Conservation (phyloP, 2,113 vertebrate genomes). For the Charadrius vociferus region DNA sequence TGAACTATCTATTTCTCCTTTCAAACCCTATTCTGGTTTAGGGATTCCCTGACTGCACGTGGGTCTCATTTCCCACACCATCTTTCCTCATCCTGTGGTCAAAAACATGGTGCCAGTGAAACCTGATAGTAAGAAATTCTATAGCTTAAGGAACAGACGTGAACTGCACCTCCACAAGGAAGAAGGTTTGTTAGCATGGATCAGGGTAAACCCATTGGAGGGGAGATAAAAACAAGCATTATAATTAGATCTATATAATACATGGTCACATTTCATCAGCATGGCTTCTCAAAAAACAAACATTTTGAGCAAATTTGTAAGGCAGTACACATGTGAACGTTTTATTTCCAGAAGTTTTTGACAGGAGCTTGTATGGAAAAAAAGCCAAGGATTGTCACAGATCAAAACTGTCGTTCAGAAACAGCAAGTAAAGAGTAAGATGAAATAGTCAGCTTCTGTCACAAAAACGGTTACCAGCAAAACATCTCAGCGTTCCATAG, state of each 20-base stretch:
- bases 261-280: neutral
- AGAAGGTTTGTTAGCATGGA: neutral
- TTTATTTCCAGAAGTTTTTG: constrained; percentile 11
- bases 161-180: neutral
- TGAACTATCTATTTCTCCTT: neutral
- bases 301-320: neutral
- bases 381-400: neutral
- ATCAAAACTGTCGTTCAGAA: neutral
- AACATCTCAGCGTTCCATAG: neutral
- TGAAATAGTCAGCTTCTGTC: neutral
- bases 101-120: neutral
- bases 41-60: neutral
- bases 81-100: neutral
- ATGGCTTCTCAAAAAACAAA: neutral
- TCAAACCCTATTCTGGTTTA: neutral
- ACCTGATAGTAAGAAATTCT: neutral
- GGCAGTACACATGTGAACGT: neutral
- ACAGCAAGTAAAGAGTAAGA: neutral
- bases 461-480: neutral
- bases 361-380: neutral
- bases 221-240: neutral
- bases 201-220: neutral
- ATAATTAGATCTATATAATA: neutral
- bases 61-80: neutral
- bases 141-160: neutral